Conservation (phyloP, 2,797 vertebrate genomes). For the Centroberyx gerrardi region DNA sequence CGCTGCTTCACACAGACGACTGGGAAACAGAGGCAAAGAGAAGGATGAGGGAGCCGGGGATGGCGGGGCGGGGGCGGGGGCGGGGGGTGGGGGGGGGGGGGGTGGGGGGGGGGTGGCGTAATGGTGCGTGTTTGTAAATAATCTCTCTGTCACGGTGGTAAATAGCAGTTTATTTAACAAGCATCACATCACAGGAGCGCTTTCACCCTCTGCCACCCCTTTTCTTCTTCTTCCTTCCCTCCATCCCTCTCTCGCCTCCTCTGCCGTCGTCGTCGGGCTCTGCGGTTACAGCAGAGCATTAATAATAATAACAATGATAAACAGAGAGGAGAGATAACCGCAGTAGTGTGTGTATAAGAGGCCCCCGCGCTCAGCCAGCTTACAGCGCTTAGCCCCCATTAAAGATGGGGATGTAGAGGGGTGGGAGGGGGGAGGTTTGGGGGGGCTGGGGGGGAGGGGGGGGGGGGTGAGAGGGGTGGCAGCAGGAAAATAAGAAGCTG, state of each 20-base stretch:
- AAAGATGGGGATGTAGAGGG: conserved; percentile 74
- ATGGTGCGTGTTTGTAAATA: conserved; percentile 86
- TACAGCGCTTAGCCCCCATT: conserved; percentile 87
- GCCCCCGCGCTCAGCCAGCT: conserved; percentile 82
- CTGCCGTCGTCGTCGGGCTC: conserved; percentile 57
- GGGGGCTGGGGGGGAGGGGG: conserved; percentile 33
- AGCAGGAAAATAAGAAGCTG: conserved; percentile 82
- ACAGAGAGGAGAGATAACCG: conserved; percentile 85
- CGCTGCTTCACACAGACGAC: conserved; percentile 66
- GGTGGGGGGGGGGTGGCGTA: conserved; percentile 34
- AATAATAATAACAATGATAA: conserved; percentile 89
- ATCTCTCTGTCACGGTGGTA: conserved; percentile 81
- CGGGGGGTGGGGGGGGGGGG: neutral
- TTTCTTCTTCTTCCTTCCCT: conserved; percentile 54
- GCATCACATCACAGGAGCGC: conserved; percentile 81
- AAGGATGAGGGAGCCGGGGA: conserved; percentile 36
- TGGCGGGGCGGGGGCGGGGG: neutral
- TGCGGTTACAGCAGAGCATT: conserved; percentile 78
- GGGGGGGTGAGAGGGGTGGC: conserved; percentile 7
- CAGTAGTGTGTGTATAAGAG: conserved; percentile 80
- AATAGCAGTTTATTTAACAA: conserved; percentile 88
- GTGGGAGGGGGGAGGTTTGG: conserved; percentile 17
- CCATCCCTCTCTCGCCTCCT: conserved; percentile 59
- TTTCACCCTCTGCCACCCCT: conserved; percentile 66
- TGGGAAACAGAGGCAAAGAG: conserved; percentile 42